Conservation (phyloP, 2,888 invertebrate species). For the Netelia inedita region DNA sequence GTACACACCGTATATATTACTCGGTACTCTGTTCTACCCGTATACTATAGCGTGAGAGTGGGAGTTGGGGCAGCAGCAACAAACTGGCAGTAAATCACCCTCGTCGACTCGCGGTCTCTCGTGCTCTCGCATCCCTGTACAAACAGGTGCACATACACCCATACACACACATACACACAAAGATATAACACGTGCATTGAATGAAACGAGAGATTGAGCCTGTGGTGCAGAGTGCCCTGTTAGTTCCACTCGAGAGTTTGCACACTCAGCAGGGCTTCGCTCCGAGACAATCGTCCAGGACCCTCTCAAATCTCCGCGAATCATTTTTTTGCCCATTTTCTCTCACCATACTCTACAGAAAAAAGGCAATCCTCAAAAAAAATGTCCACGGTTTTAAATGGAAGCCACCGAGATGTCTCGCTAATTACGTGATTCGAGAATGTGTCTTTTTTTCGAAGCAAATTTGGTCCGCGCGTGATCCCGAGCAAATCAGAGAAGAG, state of each 20-base stretch:
- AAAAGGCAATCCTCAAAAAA: background rate
- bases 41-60: slow-evolving; percentile 47
- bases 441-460: background rate
- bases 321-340: background rate
- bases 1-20: slow-evolving; percentile 33
- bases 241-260: slow-evolving; percentile 28
- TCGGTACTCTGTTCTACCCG: background rate
- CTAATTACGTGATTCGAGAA: too few species aligned
- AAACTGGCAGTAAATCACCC: slow-evolving; percentile 81
- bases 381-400: background rate
- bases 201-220: slow-evolving; percentile 32
- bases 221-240: slow-evolving; percentile 15
- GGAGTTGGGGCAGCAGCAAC: slow-evolving; percentile 72
- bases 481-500: background rate
- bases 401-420: background rate
- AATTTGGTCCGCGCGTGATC: background rate
- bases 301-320: background rate
- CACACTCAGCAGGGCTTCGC: background rate
- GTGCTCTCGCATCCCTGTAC: slow-evolving; percentile 65
- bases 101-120: slow-evolving; percentile 76
- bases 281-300: slow-evolving; percentile 1
- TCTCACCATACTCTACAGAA: background rate
- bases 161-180: background rate
- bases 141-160: slow-evolving; percentile 66
- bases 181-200: background rate